phyloP scores from a whole-genome alignment of 1,140 invertebrate species.

The Caerostris darwini region DNA sequence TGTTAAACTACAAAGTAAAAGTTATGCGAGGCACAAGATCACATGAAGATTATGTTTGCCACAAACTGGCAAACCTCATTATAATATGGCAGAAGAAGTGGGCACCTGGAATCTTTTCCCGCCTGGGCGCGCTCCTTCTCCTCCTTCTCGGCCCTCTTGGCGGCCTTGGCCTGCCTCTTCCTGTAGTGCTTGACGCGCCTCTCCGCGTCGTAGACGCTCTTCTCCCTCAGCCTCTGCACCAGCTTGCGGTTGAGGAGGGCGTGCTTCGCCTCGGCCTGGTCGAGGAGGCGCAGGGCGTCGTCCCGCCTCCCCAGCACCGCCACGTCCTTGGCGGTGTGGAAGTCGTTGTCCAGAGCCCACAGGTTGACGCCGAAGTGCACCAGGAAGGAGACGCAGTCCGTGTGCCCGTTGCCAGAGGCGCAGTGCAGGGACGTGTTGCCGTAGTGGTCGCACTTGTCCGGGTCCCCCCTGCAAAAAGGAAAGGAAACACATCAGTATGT shows the following conservation, averaged over 20 bases:
- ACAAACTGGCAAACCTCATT: no score
- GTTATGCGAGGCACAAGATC: no score
- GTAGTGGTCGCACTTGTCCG: slow-evolving; percentile 94
- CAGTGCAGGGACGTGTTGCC: slow-evolving; percentile 96
- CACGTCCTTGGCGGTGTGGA: slow-evolving; percentile 94
- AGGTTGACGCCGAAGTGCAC: slow-evolving; percentile 96
- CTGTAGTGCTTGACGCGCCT: slow-evolving; percentile 91
- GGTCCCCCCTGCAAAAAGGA: slow-evolving; percentile 89
- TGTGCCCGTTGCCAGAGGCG: slow-evolving; percentile 92
- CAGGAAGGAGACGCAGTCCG: slow-evolving; percentile 94
- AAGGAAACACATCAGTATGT: not conserved
- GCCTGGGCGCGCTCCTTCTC: slow-evolving; percentile 85
- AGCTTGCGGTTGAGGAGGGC: slow-evolving; percentile 88
- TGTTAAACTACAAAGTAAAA: no score
- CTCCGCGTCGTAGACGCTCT: slow-evolving; percentile 89
- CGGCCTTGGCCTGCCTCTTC: slow-evolving; percentile 90
- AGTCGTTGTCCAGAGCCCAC: slow-evolving; percentile 95
- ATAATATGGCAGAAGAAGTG: not conserved
- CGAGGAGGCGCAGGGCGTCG: slow-evolving; percentile 88
- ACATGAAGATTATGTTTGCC: no score
- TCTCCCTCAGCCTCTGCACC: slow-evolving; percentile 83
- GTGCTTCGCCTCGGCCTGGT: slow-evolving; percentile 90
- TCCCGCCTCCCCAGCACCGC: slow-evolving; percentile 92
- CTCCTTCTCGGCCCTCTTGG: slow-evolving; percentile 88
- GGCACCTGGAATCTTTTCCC: slow-evolving; percentile 80